Evolutionary conservation across 2,888 invertebrate genomes (phyloP).

Genomic region (Perizoma affinitatum): DNA sequence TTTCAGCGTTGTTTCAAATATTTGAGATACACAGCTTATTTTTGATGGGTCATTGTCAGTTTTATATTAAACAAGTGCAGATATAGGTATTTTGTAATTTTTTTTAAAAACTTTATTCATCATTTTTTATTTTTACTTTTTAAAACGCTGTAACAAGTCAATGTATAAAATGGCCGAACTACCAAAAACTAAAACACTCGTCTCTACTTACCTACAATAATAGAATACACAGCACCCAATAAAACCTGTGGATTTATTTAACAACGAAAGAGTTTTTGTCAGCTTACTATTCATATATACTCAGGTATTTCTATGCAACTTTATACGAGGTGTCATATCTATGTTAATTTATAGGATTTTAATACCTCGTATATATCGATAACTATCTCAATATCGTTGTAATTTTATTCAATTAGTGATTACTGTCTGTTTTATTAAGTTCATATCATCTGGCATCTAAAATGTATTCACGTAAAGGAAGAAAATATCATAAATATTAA

Average conservation of each 20-base stretch:
- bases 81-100: not conserved
- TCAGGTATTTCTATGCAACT: constrained; percentile 30
- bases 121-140: not conserved
- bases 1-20: no score
- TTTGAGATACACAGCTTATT: no score
- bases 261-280: constrained; percentile 15
- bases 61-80: no score
- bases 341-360: constrained; percentile 35
- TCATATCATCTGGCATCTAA: constrained; percentile 7
- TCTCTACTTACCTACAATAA: constrained; percentile 6
- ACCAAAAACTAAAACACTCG: constrained; percentile 2
- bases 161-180: constrained; percentile 12
- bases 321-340: constrained; percentile 38
- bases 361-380: constrained; percentile 27
- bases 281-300: constrained; percentile 24
- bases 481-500: no score
- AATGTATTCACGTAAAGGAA: no score
- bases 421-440: constrained; percentile 29
- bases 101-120: not conserved
- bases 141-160: constrained; percentile 7
- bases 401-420: constrained; percentile 31
- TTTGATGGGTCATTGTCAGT: no score
- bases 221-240: constrained; percentile 20
- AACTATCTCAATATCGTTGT: constrained; percentile 26
- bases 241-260: constrained; percentile 29